A percentile compares a stretch with the other conserved stretches of the same genome.
phyloP scores from a whole-genome alignment of 23 tunicate species.

The Phallusia fumigata region DNA sequence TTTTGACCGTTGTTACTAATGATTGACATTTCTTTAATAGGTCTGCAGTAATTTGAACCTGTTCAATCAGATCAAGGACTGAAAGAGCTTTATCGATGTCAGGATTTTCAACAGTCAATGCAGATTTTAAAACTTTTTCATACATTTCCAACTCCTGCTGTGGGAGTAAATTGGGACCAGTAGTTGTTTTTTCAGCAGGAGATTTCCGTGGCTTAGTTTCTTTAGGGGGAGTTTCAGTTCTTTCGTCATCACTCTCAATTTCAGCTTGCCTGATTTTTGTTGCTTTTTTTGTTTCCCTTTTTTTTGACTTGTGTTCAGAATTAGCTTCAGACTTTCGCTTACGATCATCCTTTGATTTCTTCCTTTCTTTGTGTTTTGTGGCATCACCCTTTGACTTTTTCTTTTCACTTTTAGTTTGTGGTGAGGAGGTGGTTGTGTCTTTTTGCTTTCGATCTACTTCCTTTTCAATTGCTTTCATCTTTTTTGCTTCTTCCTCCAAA shows the following conservation, averaged over 20 bases:
- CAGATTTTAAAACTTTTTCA: conserved; percentile 76
- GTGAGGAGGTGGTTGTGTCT: conserved; percentile 12
- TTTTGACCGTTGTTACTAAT: conserved; percentile 77
- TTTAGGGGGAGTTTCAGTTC: neutral
- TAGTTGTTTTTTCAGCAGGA: neutral
- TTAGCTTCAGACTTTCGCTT: conserved; percentile 24
- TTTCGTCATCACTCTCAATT: conserved; percentile 9
- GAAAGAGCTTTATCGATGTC: conserved; percentile 70
- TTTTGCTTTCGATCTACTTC: conserved; percentile 45
- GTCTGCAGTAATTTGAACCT: conserved; percentile 59
- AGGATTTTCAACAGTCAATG: conserved; percentile 82
- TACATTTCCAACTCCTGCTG: conserved; percentile 58
- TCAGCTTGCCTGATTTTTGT: conserved; percentile 32
- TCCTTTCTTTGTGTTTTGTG: conserved; percentile 16
- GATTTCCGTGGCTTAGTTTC: conserved; percentile 12
- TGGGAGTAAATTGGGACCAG: conserved; percentile 25
- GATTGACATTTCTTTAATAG: conserved; percentile 67
- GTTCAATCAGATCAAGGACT: conserved; percentile 64
- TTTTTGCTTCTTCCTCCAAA: conserved; percentile 63
- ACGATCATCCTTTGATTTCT: conserved; percentile 26
- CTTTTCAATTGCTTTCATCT: conserved; percentile 88
- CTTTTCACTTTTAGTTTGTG: neutral
- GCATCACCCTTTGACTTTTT: conserved; percentile 13
- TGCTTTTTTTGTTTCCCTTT: conserved; percentile 39
- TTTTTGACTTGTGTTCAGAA: conserved; percentile 17